Evolutionary conservation across 2,888 invertebrate genomes (phyloP).

Genomic region (Ellobium chinense): DNA sequence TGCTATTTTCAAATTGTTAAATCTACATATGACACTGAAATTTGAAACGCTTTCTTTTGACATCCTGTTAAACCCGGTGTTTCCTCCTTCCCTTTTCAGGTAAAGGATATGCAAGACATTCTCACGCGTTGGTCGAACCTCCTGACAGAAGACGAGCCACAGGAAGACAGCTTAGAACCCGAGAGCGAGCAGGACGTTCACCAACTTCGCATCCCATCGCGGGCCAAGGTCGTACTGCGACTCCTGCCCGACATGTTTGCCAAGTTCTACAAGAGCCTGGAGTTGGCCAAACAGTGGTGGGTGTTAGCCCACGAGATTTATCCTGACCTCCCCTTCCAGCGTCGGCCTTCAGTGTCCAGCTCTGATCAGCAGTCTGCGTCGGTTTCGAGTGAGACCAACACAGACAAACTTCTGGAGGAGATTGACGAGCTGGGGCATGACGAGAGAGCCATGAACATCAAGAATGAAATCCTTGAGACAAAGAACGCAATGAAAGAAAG

Average conservation of each 20-base stretch:
- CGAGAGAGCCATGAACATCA: constrained; percentile 59
- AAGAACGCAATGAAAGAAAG: not conserved
- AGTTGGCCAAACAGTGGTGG: constrained; percentile 72
- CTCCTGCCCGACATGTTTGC: constrained; percentile 73
- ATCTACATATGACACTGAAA: too few species aligned
- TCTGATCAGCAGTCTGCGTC: not conserved
- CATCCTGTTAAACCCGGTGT: not conserved
- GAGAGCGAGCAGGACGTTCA: constrained; percentile 71
- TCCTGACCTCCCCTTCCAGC: constrained; percentile 51
- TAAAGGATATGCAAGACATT: constrained; percentile 61
- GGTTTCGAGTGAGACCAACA: not conserved
- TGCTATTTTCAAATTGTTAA: too few species aligned
- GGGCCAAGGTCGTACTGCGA: constrained; percentile 67
- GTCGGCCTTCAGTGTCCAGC: constrained; percentile 24
- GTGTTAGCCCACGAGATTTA: constrained; percentile 60
- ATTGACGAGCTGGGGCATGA: constrained; percentile 58
- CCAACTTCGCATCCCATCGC: constrained; percentile 58
- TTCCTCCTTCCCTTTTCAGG: constrained; percentile 23
- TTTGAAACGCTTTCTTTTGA: too few species aligned
- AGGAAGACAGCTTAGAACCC: constrained; percentile 63
- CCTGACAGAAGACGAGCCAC: constrained; percentile 61
- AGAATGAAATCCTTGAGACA: constrained; percentile 49
- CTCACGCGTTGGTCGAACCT: constrained; percentile 67
- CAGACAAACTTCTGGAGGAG: constrained; percentile 57
- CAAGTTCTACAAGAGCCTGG: constrained; percentile 72